These are phyloP conservation scores for Aromia moschata DNA, from an alignment of 2,888 invertebrate genomes.

Conservation along the genomic window DNA sequence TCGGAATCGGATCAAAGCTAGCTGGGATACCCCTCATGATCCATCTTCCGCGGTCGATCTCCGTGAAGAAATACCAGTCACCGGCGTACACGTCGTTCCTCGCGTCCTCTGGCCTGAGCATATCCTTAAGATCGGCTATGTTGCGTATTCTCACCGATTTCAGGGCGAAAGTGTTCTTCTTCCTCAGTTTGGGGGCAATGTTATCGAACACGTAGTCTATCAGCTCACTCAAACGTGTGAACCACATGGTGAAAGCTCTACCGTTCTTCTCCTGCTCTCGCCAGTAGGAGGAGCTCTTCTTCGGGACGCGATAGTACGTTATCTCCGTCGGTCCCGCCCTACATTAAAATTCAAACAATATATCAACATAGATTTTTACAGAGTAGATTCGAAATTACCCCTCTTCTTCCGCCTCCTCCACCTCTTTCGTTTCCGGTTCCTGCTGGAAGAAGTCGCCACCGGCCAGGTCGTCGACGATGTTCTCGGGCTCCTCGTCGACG, in stretches of 20 bases:
- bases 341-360: background rate
- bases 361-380: background rate
- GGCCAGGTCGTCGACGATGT: background rate
- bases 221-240: conserved; percentile 52
- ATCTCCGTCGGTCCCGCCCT: background rate
- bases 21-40: conserved; percentile 56
- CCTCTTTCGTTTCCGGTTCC: conserved; percentile 25
- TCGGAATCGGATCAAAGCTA: no score
- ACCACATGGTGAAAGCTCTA: conserved; percentile 55
- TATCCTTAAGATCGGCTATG: conserved; percentile 47
- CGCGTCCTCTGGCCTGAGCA: conserved; percentile 48
- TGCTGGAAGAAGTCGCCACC: conserved; percentile 22
- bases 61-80: conserved; percentile 59
- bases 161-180: conserved; percentile 47
- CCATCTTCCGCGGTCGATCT: conserved; percentile 58
- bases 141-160: conserved; percentile 51
- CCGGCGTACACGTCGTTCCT: conserved; percentile 49
- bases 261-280: conserved; percentile 51
- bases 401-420: conserved; percentile 26
- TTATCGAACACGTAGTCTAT: conserved; percentile 56
- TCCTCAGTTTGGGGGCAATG: conserved; percentile 51
- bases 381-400: conserved; percentile 9
- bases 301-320: conserved; percentile 26
- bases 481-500: conserved; percentile 4
- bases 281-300: conserved; percentile 51